phyloP scores from a whole-genome alignment of 2,888 invertebrate genomes.

The Automeris io region DNA sequence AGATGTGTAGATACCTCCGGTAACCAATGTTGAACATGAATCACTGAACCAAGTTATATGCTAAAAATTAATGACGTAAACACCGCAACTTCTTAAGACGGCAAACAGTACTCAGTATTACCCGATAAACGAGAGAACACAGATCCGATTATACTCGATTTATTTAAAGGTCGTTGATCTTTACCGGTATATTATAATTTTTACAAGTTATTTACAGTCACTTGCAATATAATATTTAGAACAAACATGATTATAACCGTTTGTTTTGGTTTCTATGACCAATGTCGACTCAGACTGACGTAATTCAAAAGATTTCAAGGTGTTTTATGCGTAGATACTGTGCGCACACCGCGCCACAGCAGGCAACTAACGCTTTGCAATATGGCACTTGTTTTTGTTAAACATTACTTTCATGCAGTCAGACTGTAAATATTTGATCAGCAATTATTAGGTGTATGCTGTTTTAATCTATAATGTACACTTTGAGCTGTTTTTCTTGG shows the following conservation, averaged over 20 bases:
- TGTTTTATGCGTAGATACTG: constrained; percentile 23
- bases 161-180: constrained; percentile 41
- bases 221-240: constrained; percentile 13
- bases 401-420: constrained; percentile 9
- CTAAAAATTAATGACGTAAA: constrained; percentile 59
- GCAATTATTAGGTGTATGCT: not conserved
- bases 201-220: constrained; percentile 11
- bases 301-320: constrained; percentile 44
- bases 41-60: constrained; percentile 55
- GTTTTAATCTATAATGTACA: constrained; percentile 1
- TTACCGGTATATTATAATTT: constrained; percentile 7
- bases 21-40: constrained; percentile 38
- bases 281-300: constrained; percentile 48
- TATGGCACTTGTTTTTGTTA: constrained; percentile 56
- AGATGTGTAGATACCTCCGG: constrained; percentile 36
- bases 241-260: constrained; percentile 24
- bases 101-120: constrained; percentile 21
- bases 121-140: constrained; percentile 18
- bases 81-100: constrained; percentile 34
- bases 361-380: constrained; percentile 43
- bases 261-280: constrained; percentile 41
- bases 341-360: constrained; percentile 31
- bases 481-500: not conserved
- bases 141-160: constrained; percentile 20
- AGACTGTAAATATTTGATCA: constrained; percentile 6